phyloP scores from a whole-genome alignment of 2,113 vertebrate species.

The Elgaria multicarinata region DNA sequence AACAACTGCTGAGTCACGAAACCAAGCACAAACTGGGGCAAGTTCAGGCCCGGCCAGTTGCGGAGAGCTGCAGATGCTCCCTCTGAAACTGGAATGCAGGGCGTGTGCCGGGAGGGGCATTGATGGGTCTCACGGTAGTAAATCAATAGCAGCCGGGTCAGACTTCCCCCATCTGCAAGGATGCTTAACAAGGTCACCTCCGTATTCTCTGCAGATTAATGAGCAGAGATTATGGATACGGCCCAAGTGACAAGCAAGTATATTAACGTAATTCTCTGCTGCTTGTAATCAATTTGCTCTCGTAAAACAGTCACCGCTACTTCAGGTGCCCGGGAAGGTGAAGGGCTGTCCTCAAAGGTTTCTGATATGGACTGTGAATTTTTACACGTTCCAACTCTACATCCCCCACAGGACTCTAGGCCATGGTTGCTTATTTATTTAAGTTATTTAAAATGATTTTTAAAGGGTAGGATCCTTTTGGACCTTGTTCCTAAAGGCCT shows the following conservation, averaged over 20 bases:
- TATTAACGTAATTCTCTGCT: constrained; percentile 61
- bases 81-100: background rate
- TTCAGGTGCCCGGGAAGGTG: background rate
- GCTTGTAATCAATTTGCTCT: constrained; percentile 53
- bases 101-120: fast-evolving
- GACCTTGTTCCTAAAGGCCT: background rate
- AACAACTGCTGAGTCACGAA: background rate
- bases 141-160: constrained; percentile 41
- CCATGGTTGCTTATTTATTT: too few relatives aligned
- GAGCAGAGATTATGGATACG: constrained; percentile 60
- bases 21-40: fast-evolving
- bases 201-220: constrained; percentile 56
- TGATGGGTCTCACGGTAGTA: background rate
- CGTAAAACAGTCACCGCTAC: background rate
- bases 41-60: background rate
- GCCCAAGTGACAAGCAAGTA: constrained; percentile 61
- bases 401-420: too few relatives aligned
- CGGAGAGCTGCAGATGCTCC: background rate
- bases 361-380: background rate
- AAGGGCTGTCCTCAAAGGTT: background rate
- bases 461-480: too few relatives aligned
- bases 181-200: constrained; percentile 55
- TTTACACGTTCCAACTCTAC: background rate
- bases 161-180: constrained; percentile 41
- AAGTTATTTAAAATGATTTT: too few relatives aligned